Percentiles rank a stretch among this genome's conserved stretches.
Conservation (phyloP, 2,797 vertebrate species). For the Phyllotis vaccarum region DNA sequence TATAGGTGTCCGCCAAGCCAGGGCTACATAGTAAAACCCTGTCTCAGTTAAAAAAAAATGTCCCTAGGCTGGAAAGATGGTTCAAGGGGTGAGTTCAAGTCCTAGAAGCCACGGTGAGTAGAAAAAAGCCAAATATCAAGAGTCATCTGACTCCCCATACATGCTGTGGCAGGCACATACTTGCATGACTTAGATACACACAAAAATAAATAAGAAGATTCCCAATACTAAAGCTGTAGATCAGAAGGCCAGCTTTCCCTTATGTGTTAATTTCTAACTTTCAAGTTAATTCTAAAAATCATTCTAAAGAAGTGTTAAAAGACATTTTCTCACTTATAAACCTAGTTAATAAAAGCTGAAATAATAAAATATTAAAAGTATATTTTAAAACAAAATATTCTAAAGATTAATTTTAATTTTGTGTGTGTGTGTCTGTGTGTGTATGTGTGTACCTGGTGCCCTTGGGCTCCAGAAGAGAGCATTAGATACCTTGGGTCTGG, state of each 20-base stretch:
- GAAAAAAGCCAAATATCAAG: background rate
- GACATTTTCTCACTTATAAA: constrained; percentile 55
- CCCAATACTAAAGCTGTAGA: background rate
- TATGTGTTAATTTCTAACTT: constrained; percentile 54
- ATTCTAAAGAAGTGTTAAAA: constrained; percentile 31
- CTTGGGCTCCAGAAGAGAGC: background rate
- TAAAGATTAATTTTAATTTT: background rate
- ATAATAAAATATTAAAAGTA: constrained; percentile 48
- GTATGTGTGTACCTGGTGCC: background rate
- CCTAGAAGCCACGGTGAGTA: background rate
- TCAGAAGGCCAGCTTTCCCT: constrained; percentile 35
- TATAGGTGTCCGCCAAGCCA: background rate
- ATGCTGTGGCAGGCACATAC: background rate
- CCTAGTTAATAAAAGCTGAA: constrained; percentile 19
- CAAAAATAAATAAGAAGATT: background rate
- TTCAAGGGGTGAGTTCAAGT: background rate
- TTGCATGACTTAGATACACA: too few relatives aligned
- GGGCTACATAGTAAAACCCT: background rate
- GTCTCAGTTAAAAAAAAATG: background rate
- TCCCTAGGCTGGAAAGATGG: background rate
- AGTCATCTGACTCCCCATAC: background rate
- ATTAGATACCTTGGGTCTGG: background rate
- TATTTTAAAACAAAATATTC: background rate
- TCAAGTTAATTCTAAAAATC: constrained; percentile 39
- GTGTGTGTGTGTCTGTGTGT: too few relatives aligned